Conservation (phyloP, 2,888 invertebrate genomes). For the Brenthis daphne region DNA sequence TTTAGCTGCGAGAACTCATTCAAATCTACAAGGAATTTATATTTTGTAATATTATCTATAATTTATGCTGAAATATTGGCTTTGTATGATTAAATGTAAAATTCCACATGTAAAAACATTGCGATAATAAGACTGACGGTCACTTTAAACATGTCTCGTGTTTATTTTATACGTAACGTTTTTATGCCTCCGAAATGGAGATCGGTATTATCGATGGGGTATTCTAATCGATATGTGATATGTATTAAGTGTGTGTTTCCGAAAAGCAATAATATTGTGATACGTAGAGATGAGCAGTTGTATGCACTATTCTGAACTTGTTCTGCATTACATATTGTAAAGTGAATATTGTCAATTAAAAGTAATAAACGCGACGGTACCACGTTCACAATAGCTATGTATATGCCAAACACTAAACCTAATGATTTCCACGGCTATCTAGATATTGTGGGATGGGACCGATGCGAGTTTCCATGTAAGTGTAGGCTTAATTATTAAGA, state of each 20-base stretch:
- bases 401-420: background rate
- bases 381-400: constrained; percentile 45
- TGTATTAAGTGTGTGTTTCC: constrained; percentile 73
- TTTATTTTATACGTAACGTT: constrained; percentile 33
- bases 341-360: constrained; percentile 75
- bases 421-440: constrained; percentile 18
- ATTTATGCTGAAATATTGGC: constrained; percentile 79
- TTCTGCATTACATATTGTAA: constrained; percentile 52
- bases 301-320: constrained; percentile 58
- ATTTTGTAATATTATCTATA: constrained; percentile 56
- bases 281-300: constrained; percentile 65
- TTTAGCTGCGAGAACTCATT: background rate
- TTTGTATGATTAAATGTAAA: constrained; percentile 25
- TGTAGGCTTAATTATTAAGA: constrained; percentile 35
- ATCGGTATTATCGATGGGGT: constrained; percentile 49
- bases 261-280: constrained; percentile 80
- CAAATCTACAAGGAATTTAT: constrained; percentile 5
- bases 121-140: constrained; percentile 42
- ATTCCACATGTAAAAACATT: constrained; percentile 40
- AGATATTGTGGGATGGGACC: constrained; percentile 43
- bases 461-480: constrained; percentile 40
- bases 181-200: constrained; percentile 24
- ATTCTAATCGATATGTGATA: constrained; percentile 77
- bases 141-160: constrained; percentile 44
- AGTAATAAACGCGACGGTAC: constrained; percentile 46